phyloP scores from a whole-genome alignment of 1,140 invertebrate species.

The Meloidogyne floridensis region DNA sequence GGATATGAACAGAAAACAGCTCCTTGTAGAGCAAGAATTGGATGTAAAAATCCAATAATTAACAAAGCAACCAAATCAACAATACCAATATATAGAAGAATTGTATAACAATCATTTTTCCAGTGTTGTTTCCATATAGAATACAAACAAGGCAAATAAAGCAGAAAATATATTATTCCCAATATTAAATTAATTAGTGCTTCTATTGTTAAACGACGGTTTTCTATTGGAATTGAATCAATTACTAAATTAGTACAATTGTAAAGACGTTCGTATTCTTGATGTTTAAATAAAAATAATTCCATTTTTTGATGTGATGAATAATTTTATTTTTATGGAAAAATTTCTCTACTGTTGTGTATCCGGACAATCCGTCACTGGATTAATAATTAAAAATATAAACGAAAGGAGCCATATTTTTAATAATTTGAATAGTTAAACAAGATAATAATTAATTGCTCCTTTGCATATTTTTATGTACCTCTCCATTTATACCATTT shows the following conservation, averaged over 20 bases:
- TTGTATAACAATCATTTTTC: constrained; percentile 11
- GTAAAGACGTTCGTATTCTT: constrained; percentile 17
- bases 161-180: background rate
- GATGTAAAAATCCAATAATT: constrained; percentile 27
- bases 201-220: background rate
- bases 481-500: too few relatives aligned
- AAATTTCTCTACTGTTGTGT: too few relatives aligned
- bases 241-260: constrained; percentile 10
- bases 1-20: constrained; percentile 28
- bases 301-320: background rate
- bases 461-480: too few relatives aligned
- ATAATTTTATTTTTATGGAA: too few relatives aligned
- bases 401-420: too few relatives aligned
- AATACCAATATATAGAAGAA: constrained; percentile 19
- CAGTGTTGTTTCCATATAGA: constrained; percentile 20
- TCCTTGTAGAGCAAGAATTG: constrained; percentile 5
- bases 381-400: too few relatives aligned
- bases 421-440: too few relatives aligned
- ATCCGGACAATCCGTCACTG: too few relatives aligned
- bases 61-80: constrained; percentile 18
- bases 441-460: too few relatives aligned
- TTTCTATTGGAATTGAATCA: constrained; percentile 9
- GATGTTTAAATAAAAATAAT: background rate
- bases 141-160: constrained; percentile 15
- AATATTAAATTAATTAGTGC: constrained; percentile 4